Evolutionary conservation across 2,888 invertebrate genomes (phyloP).

Genomic region (Proisotoma minuta): DNA sequence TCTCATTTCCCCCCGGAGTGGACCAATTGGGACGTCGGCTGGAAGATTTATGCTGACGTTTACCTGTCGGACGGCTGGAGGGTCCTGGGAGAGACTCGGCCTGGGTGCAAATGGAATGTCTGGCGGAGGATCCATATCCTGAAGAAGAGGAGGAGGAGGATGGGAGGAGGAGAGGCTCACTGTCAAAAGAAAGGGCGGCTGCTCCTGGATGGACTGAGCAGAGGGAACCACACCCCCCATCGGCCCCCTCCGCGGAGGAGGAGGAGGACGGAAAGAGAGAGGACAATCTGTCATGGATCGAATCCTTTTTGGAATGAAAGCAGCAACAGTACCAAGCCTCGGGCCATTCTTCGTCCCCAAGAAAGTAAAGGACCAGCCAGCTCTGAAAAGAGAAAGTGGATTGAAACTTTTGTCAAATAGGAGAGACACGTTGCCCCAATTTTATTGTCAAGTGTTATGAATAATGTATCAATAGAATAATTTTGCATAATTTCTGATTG

Average conservation of each 20-base stretch:
- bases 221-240: neutral
- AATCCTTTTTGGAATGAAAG: slow-evolving; percentile 32
- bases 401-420: too few relatives aligned
- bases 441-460: too few relatives aligned
- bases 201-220: slow-evolving; percentile 41
- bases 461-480: too few relatives aligned
- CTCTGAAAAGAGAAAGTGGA: slow-evolving; percentile 42
- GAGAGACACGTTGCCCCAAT: too few relatives aligned
- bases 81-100: slow-evolving; percentile 1
- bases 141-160: slow-evolving; percentile 23
- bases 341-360: slow-evolving; percentile 46
- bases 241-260: slow-evolving; percentile 21
- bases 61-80: neutral
- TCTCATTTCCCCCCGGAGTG: slow-evolving; percentile 50
- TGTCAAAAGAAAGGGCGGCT: slow-evolving; percentile 42
- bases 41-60: slow-evolving; percentile 3
- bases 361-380: slow-evolving; percentile 47
- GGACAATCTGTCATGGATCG: slow-evolving; percentile 28
- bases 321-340: slow-evolving; percentile 44
- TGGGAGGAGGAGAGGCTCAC: slow-evolving; percentile 35
- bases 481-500: too few relatives aligned
- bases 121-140: neutral
- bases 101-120: neutral
- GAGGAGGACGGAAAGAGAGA: slow-evolving; percentile 38
- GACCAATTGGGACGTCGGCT: slow-evolving; percentile 43